Evolutionary conservation across 2,113 vertebrate genomes (phyloP), one percentile per base, ranked within the genome.

Genomic region (Osmerus mordax): DNA sequence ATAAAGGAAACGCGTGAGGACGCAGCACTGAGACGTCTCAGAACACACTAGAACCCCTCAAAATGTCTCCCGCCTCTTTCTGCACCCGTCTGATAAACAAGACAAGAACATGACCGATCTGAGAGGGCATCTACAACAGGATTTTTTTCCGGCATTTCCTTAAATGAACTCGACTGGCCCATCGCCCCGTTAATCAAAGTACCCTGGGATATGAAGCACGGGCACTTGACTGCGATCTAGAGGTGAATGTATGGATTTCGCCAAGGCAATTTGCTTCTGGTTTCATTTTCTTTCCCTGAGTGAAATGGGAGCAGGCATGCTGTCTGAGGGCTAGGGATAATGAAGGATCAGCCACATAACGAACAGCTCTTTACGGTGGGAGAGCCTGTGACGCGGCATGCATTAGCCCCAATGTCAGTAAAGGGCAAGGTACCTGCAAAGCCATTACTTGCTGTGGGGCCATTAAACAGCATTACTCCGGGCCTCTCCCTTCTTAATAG

Each of bases 371-470:
- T 7, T 65, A 65, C 70, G 71, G 67, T 28, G 14, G 16, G 23
- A 52, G 25, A 3, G 70, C 32, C 69, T 69, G 72, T 65, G 68
- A 77, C 65, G n/a, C 67, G 56, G 68, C 75, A 64, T 69, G 53
- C 71, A 60, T 77, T 72, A 75, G 52, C 69, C 71, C 61, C 76
- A 78, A 76, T 67, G 71, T 59, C 52, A 65, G 71, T 12, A 65
- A 81, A 81, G 70, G 79, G 51, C 70, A 41, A 29, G 25, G 29
- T 64, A 64, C 9, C 29, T 64, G 28, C 62, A 64, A 18, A 15
- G 15, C 54, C 54, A 56, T 15, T 56, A 56, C 15, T n/a, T 73
- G 36, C n/a, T 11, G 41, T 47, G 41, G 41, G 15, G 56, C 18
- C 65, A 55, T 29, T 55, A 29, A 78, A 62, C 36, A 47, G 41